Evolutionary conservation across 2,113 vertebrate genomes (phyloP).

Genomic region (Oncorhynchus tshawytscha): DNA sequence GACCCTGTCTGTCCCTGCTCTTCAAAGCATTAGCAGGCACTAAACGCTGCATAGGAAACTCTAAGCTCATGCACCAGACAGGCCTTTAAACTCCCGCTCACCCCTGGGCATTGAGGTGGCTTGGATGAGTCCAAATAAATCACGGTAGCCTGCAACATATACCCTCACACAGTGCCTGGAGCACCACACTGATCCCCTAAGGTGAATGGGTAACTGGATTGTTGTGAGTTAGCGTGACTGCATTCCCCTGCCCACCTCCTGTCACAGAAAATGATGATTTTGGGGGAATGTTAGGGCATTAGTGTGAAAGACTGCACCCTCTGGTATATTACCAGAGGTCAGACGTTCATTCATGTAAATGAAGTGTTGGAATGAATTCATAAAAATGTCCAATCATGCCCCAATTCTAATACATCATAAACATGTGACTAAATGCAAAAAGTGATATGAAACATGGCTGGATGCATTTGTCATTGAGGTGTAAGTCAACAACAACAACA

Average conservation of each 20-base stretch:
- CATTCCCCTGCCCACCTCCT: constrained; percentile 27
- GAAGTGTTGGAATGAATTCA: no score
- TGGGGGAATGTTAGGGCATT: background rate
- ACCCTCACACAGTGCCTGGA: constrained; percentile 40
- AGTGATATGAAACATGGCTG: no score
- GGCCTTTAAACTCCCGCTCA: constrained; percentile 57
- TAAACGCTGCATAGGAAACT: constrained; percentile 60
- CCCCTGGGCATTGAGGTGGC: constrained; percentile 44
- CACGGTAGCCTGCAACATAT: constrained; percentile 63
- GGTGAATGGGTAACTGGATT: constrained; percentile 60
- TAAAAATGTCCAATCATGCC: no score
- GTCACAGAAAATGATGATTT: background rate
- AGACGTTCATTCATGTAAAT: no score
- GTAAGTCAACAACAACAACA: no score
- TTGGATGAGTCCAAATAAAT: constrained; percentile 73
- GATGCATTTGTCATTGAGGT: no score
- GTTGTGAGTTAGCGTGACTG: constrained; percentile 57
- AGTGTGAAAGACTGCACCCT: background rate
- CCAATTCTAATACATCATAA: no score
- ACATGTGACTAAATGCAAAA: no score
- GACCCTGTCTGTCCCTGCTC: constrained; percentile 50
- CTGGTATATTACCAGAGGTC: background rate
- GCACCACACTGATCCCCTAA: constrained; percentile 67
- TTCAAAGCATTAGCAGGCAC: constrained; percentile 62
- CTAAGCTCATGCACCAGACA: constrained; percentile 62